Conservation (phyloP, 1,140 invertebrate species). For the Drosophila oshimai region DNA sequence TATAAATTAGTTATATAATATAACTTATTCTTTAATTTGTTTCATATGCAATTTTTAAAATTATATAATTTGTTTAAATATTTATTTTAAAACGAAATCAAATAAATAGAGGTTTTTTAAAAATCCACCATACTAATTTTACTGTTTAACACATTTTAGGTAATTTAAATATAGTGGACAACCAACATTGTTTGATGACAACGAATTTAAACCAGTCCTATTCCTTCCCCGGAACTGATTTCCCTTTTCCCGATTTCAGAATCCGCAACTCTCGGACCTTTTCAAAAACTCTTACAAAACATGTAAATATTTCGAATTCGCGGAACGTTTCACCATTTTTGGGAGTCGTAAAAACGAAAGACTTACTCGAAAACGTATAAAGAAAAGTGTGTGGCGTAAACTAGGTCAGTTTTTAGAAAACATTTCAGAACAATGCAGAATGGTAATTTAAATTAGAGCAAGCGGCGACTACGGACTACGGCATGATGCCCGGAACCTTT, state of each 20-base stretch:
- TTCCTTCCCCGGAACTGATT: conserved; percentile 4
- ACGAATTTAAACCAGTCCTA: neutral
- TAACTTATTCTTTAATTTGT: no score
- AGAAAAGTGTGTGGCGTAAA: conserved; percentile 62
- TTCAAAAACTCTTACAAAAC: conserved; percentile 22
- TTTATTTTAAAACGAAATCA: no score
- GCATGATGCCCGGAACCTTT: conserved; percentile 38
- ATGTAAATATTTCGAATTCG: conserved; percentile 25
- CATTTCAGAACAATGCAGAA: conserved; percentile 45
- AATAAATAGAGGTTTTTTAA: no score
- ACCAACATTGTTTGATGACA: neutral
- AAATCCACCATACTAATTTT: no score
- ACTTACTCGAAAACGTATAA: conserved; percentile 21
- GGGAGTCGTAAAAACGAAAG: conserved; percentile 56
- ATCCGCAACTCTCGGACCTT: conserved; percentile 4
- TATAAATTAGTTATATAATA: no score
- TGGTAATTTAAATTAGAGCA: conserved; percentile 74
- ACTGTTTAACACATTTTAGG: no score
- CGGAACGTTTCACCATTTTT: conserved; percentile 44
- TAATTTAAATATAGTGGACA: no score
- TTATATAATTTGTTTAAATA: no score
- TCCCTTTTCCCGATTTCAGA: conserved; percentile 6
- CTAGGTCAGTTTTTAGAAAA: conserved; percentile 73
- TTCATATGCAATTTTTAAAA: no score
- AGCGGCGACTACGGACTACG: conserved; percentile 44